Evolutionary conservation across 2,888 invertebrate species (phyloP).

Genomic region (Pasiphila rectangulata): DNA sequence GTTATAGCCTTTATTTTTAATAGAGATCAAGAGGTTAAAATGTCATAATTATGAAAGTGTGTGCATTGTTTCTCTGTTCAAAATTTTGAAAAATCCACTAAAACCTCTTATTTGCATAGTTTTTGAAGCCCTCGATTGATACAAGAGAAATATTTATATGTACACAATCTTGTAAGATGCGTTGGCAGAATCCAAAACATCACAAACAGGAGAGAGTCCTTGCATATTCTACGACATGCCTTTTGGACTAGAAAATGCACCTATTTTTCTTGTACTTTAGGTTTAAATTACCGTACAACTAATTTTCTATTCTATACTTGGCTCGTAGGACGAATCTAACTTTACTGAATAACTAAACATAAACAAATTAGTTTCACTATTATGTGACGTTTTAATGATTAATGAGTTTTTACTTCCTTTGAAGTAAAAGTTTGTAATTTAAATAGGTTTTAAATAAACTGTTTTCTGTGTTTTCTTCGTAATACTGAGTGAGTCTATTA

Average conservation of each 20-base stretch:
- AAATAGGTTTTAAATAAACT: slow-evolving; percentile 4
- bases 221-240: slow-evolving; percentile 41
- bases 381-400: slow-evolving; percentile 33
- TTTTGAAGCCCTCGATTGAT: too few relatives aligned
- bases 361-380: slow-evolving; percentile 32
- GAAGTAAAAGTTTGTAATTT: slow-evolving; percentile 7
- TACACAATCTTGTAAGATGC: neutral
- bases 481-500: too few relatives aligned
- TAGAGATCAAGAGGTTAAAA: too few relatives aligned
- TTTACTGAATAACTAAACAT: slow-evolving; percentile 27
- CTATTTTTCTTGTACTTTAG: neutral
- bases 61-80: too few relatives aligned
- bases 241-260: neutral
- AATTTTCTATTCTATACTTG: slow-evolving; percentile 24
- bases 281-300: slow-evolving; percentile 4
- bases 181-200: slow-evolving; percentile 44
- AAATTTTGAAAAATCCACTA: too few relatives aligned
- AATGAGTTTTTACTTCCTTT: slow-evolving; percentile 18
- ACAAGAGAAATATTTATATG: too few relatives aligned
- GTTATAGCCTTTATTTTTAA: too few relatives aligned
- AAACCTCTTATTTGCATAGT: too few relatives aligned
- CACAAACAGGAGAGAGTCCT: slow-evolving; percentile 60
- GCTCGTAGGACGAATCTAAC: slow-evolving; percentile 28
- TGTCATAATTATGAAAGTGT: too few relatives aligned
- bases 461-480: neutral